Base-by-base conservation (phyloP, 1,140 invertebrate genomes). In the Thalassaphorura encarpata region DNA sequence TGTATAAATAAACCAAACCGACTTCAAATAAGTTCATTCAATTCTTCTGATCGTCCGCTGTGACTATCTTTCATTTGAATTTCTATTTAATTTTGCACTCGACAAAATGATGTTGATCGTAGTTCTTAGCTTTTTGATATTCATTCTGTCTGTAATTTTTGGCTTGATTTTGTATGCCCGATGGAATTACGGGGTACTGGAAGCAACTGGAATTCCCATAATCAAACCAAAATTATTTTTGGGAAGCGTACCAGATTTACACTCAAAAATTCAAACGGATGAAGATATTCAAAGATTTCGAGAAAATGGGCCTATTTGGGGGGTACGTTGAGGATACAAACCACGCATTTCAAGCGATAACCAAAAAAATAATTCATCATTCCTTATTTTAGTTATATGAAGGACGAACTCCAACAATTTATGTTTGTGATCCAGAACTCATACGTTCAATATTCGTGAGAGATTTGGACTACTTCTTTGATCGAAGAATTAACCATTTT, bases 181-280 rank as follows among this genome's bases (percentile, higher is more conserved):
- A 0, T 58, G 56, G 61, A 57, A 63, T 51, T 63, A 63, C 46
- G 62, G 62, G 19, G 23, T 39, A n/a, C 28, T 63, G 33, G 62
- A 63, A 31, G 11, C 28, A 0, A 16, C 51, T 21, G 51, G 51
- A 18, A 58, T 63, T 43, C 62, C 62, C n/a, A 58, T 63, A 15
- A 53, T 61, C 19, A 33, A 36, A 39, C 56, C 56, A n/a, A 47
- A 28, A 1, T 52, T 53, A 26, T 57, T 52, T 27, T 31, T 56
- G 15, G 59, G 59, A 31, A 53, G 50, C 47, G 47, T 52, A 1
- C 45, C 54, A 26, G 42, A 61, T 57, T 31, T 57, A 2, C 59
- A 61, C 29, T 45, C 47, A 31, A 55, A 41, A 27, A 24, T 60
- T 0, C 29, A 46, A 23, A 41, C 48, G 26, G 48, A 52, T 24